phyloP scores from a whole-genome alignment of 2,888 invertebrate species.

The Drosophila mayaguana region DNA sequence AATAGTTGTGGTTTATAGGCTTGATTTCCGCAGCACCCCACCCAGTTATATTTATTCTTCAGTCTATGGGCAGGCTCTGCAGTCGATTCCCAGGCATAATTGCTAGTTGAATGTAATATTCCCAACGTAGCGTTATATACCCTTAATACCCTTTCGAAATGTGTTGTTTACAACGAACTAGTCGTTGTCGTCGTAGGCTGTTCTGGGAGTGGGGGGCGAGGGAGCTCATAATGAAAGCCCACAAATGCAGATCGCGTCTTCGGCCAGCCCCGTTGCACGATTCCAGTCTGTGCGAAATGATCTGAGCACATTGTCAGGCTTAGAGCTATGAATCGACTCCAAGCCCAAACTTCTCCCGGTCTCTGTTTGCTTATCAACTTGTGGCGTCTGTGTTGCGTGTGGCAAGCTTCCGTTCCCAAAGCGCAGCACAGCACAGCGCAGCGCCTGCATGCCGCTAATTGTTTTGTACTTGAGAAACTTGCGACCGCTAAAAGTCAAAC shows the following conservation, averaged over 20 bases:
- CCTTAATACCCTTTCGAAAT: conserved; percentile 13
- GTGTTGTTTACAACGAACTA: conserved; percentile 16
- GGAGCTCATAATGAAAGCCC: conserved; percentile 52
- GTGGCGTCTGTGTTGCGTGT: conserved; percentile 44
- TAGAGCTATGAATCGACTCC: conserved; percentile 24
- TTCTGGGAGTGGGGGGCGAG: background rate
- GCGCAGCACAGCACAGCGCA: conserved; percentile 18
- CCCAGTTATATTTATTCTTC: background rate
- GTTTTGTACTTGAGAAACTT: conserved; percentile 75
- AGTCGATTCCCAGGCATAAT: background rate
- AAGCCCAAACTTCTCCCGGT: conserved; percentile 17
- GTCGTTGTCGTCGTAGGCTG: conserved; percentile 12
- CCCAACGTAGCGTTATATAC: conserved; percentile 3
- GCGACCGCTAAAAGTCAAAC: conserved; percentile 71
- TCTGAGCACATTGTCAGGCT: conserved; percentile 43
- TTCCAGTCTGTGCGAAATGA: conserved; percentile 33
- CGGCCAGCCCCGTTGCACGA: background rate
- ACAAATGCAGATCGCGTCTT: conserved; percentile 61
- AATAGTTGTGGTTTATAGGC: background rate
- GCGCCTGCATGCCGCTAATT: conserved; percentile 70
- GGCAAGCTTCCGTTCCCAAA: conserved; percentile 75
- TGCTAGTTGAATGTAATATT: background rate
- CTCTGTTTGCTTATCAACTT: conserved; percentile 14
- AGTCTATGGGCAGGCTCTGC: background rate
- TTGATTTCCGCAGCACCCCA: background rate